These are phyloP conservation scores for Neogobius melanostomus DNA, from an alignment of 2,113 vertebrate species.

Conservation along the genomic window DNA sequence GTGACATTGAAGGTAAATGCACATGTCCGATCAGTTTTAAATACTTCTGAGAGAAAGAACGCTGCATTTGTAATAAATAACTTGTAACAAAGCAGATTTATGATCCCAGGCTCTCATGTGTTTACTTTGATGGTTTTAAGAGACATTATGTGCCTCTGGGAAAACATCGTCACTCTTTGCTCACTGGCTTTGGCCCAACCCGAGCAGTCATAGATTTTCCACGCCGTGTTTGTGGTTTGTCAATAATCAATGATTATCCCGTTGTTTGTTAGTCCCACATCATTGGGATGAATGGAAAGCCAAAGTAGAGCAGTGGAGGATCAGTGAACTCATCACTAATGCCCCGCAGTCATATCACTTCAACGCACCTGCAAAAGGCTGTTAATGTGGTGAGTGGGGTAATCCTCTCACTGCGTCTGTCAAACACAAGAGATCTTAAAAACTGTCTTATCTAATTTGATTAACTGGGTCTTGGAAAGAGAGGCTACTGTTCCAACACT, in stretches of 20 bases:
- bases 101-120: not conserved
- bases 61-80: slow-evolving; percentile 21
- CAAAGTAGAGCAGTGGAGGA: slow-evolving; percentile 29
- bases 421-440: slow-evolving; percentile 22
- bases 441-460: slow-evolving; percentile 48
- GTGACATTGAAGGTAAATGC: slow-evolving; percentile 66
- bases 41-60: slow-evolving; percentile 49
- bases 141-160: slow-evolving; percentile 20
- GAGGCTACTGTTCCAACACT: no score
- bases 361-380: slow-evolving; percentile 39
- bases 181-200: slow-evolving; percentile 32
- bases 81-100: no score
- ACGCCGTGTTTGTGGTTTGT: slow-evolving; percentile 55
- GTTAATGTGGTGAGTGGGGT: slow-evolving; percentile 26
- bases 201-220: slow-evolving; percentile 43
- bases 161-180: slow-evolving; percentile 38
- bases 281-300: slow-evolving; percentile 36
- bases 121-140: slow-evolving; percentile 36
- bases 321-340: slow-evolving; percentile 45
- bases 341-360: slow-evolving; percentile 48
- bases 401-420: slow-evolving; percentile 28
- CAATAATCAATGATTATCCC: slow-evolving; percentile 62
- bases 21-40: slow-evolving; percentile 72
- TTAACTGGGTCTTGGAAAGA: slow-evolving; percentile 40
- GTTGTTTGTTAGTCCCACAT: slow-evolving; percentile 56